Evolutionary conservation across 2,888 invertebrate species (phyloP).

Genomic region (Ecliptopera silaceata): DNA sequence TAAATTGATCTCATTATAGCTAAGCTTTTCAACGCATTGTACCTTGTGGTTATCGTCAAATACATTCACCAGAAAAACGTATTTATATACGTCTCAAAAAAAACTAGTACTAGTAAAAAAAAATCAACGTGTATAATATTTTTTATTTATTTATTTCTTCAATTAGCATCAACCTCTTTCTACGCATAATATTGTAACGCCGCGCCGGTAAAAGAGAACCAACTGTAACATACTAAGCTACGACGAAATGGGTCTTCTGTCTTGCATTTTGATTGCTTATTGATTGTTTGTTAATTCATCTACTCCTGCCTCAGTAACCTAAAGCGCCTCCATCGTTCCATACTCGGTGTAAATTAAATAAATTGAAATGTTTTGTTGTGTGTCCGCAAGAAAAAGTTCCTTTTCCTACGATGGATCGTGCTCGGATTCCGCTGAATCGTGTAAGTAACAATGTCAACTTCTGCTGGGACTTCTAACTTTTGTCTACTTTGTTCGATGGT

Average conservation of each 20-base stretch:
- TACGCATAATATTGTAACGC: background rate
- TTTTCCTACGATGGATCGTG: conserved; percentile 30
- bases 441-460: conserved; percentile 42
- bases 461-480: conserved; percentile 11
- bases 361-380: conserved; percentile 52
- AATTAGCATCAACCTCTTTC: too few relatives aligned
- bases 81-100: too few relatives aligned
- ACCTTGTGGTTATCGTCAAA: too few relatives aligned
- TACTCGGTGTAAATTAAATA: background rate
- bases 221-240: conserved; percentile 16
- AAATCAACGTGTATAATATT: too few relatives aligned
- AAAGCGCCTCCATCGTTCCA: conserved; percentile 10
- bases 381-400: conserved; percentile 35
- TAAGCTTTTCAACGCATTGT: background rate
- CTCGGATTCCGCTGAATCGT: conserved; percentile 34
- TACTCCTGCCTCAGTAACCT: conserved; percentile 16
- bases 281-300: conserved; percentile 54
- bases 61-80: too few relatives aligned
- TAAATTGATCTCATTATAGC: background rate
- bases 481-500: conserved; percentile 6
- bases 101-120: too few relatives aligned
- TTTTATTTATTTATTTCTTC: too few relatives aligned
- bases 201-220: background rate
- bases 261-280: conserved; percentile 47
- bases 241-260: conserved; percentile 26